Conservation (phyloP, 2,888 invertebrate species). For the Luperina testacea region DNA sequence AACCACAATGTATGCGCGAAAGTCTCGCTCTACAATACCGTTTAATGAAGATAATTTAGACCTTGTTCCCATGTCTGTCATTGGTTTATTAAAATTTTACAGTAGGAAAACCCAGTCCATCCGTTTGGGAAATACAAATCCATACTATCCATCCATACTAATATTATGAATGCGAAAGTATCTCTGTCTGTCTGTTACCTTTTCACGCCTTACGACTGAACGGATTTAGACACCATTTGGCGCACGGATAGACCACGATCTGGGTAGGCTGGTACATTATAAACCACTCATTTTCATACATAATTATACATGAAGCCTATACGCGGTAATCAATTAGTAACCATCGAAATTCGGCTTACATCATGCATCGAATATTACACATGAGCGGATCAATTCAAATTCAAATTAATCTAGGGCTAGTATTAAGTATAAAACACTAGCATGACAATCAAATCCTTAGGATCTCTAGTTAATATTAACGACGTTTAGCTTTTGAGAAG, state of each 20-base stretch:
- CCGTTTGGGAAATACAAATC: neutral
- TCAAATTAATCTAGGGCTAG: conserved; percentile 45
- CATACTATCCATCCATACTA: neutral
- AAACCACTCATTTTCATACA: neutral
- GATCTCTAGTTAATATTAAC: conserved; percentile 63
- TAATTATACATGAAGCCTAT: neutral
- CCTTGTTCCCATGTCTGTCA: neutral
- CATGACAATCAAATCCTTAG: conserved; percentile 56
- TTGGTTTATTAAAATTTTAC: neutral
- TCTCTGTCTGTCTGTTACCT: neutral
- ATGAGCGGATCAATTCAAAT: conserved; percentile 45
- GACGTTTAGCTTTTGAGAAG: conserved; percentile 65
- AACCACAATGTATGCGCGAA: neutral
- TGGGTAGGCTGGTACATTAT: neutral
- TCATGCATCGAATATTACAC: conserved; percentile 28
- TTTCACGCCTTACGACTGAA: neutral
- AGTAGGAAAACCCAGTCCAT: neutral
- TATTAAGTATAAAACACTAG: conserved; percentile 16
- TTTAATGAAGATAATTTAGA: neutral
- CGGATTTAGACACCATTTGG: neutral
- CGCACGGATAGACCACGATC: neutral
- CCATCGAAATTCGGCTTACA: conserved; percentile 28
- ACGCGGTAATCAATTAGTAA: conserved; percentile 30
- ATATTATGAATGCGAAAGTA: neutral
- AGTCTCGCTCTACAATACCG: neutral